These are phyloP conservation scores for Diplolepis rosae DNA, from an alignment of 2,888 invertebrate species.

Conservation along the genomic window DNA sequence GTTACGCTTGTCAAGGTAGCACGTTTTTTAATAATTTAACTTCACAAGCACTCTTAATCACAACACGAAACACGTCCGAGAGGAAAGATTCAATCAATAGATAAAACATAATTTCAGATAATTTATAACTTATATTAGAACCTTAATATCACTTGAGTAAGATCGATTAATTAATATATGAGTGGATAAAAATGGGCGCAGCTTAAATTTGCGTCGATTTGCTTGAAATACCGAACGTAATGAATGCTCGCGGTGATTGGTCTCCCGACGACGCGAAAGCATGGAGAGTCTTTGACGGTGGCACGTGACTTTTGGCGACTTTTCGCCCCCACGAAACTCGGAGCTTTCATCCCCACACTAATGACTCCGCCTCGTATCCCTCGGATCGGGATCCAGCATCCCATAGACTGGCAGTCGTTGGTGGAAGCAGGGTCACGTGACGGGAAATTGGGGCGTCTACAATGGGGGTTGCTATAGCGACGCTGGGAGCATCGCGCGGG, in stretches of 20 bases:
- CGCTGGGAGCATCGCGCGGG: slow-evolving; percentile 65
- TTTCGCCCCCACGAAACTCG: slow-evolving; percentile 59
- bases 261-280: slow-evolving; percentile 63
- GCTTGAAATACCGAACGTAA: background rate
- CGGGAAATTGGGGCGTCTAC: slow-evolving; percentile 46
- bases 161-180: background rate
- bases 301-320: slow-evolving; percentile 72
- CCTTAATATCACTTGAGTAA: background rate
- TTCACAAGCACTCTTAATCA: slow-evolving; percentile 2
- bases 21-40: background rate
- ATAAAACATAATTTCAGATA: background rate
- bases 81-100: background rate
- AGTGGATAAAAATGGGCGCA: background rate
- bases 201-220: background rate
- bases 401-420: slow-evolving; percentile 60
- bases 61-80: background rate
- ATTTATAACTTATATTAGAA: background rate
- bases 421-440: slow-evolving; percentile 63
- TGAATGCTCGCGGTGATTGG: slow-evolving; percentile 47
- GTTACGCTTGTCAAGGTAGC: background rate
- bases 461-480: slow-evolving; percentile 65
- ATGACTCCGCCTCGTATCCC: slow-evolving; percentile 81
- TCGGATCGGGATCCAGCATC: slow-evolving; percentile 81
- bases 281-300: slow-evolving; percentile 65
- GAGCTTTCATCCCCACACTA: slow-evolving; percentile 76